Evolutionary conservation across 2,113 vertebrate species (phyloP), one percentile per base, ranked within the genome.

Genomic region (Podarcis cretensis): DNA sequence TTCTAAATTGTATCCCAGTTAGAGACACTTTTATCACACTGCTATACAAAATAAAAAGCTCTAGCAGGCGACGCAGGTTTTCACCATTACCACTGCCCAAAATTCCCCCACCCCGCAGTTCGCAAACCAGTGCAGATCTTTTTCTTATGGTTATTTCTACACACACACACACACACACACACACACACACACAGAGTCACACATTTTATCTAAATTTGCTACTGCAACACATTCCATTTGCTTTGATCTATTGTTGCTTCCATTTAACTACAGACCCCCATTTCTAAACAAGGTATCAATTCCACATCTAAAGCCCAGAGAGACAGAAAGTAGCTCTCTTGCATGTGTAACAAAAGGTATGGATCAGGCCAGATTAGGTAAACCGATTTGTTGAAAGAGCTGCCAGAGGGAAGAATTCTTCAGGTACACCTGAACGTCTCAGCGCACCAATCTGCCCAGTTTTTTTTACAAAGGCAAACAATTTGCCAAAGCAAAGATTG

Each of bases 391-490:
- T 85, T 89, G 87, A 89, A 66, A 90, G n/a, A 2, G 5, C 54
- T 90, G 25, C 92, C 89, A 93, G 86, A 30, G 14, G 92, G 66
- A 0, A 0, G 86, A 59, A 87, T 78, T 3, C 68, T 48, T 93
- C 65, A 89, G 82, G 76, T 37, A 65, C 89, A 94, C 88, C 92
- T 91, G 92, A 93, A 76, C 68, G 54, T 85, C 92, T 93, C 90
- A 92, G 65, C 1, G 1, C 5, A 21, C 48, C 87, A 13, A 48
- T 91, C 65, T 90, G 90, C 76, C 20, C 54, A 7, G 13, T 57
- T 48, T 48, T 48, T 48, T 87, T 91, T 81, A 90, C 63, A 88
- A 57, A 92, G 85, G 91, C 68, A 88, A 48, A 40, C 89, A 74
- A 89, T 85, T 92, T 93, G 90, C 89, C 84, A 84, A 71, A 89